phyloP scores from a whole-genome alignment of 2,888 invertebrate species.

The Campoplex nolae region DNA sequence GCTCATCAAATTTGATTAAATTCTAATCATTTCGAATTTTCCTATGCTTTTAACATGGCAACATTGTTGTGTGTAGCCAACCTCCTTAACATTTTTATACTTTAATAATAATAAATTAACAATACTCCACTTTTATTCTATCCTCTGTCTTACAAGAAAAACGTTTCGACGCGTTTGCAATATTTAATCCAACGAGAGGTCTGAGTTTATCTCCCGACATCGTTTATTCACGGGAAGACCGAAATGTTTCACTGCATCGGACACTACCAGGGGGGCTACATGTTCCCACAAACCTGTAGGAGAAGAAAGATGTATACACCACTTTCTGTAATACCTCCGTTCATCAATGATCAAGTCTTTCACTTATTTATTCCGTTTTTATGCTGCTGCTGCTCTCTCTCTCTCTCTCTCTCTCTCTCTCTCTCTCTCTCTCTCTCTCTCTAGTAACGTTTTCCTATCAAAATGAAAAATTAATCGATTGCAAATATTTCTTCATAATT shows the following conservation, averaged over 20 bases:
- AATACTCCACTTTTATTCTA: conserved; percentile 13
- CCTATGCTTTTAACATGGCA: too few relatives aligned
- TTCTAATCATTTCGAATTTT: too few relatives aligned
- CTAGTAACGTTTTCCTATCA: too few relatives aligned
- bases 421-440: too few relatives aligned
- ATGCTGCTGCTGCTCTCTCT: background rate
- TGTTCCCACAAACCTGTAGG: conserved; percentile 32
- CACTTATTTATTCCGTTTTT: background rate
- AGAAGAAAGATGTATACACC: conserved; percentile 28
- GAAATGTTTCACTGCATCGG: conserved; percentile 65
- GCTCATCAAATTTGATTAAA: too few relatives aligned
- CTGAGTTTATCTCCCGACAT: conserved; percentile 63
- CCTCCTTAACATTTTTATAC: too few relatives aligned
- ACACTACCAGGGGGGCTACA: conserved; percentile 24
- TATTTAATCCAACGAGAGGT: conserved; percentile 65
- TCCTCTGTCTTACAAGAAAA: conserved; percentile 34
- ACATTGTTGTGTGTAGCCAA: too few relatives aligned
- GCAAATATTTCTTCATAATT: too few relatives aligned
- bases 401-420: too few relatives aligned
- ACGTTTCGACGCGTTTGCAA: conserved; percentile 58
- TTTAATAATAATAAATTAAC: background rate
- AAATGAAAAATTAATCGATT: too few relatives aligned
- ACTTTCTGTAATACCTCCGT: conserved; percentile 6
- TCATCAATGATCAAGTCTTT: background rate
- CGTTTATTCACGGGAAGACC: conserved; percentile 61